Conservation (phyloP, 2,797 vertebrate species). For the Paramormyrops hopkinsi region DNA sequence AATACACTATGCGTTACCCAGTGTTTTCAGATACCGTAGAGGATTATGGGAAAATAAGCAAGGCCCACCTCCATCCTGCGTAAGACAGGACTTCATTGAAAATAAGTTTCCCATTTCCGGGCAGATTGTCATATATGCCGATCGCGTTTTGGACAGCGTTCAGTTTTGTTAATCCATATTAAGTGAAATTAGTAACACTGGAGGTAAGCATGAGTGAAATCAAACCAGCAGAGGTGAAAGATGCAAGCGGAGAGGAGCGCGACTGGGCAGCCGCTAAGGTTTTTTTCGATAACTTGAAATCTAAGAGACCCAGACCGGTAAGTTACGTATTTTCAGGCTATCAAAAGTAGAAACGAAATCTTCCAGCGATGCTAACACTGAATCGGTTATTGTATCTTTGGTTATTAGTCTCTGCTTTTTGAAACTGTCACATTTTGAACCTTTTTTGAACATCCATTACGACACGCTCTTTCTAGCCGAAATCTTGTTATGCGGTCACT, state of each 20-base stretch:
- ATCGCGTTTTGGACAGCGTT: background rate
- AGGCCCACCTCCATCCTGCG: background rate
- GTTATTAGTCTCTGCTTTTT: background rate
- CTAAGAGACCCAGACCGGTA: constrained; percentile 61
- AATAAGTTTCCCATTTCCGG: background rate
- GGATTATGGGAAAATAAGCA: background rate
- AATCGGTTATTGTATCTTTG: background rate
- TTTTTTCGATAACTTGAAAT: constrained; percentile 59
- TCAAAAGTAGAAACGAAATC: background rate
- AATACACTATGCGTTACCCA: background rate
- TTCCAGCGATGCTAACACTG: background rate
- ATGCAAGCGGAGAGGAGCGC: constrained; percentile 35
- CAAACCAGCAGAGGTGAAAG: background rate
- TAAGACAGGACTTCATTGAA: background rate
- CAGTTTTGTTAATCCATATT: background rate
- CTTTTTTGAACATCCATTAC: background rate
- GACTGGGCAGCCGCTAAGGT: constrained; percentile 63
- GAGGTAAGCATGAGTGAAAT: constrained; percentile 49
- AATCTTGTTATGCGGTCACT: constrained; percentile 78
- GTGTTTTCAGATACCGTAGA: background rate
- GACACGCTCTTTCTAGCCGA: constrained; percentile 63
- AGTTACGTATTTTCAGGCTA: constrained; percentile 33
- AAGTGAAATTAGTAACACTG: background rate
- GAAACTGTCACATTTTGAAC: background rate
- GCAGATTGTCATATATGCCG: background rate